These are phyloP conservation scores for Xestia xanthographa DNA, from an alignment of 2,888 invertebrate genomes.

Conservation along the genomic window DNA sequence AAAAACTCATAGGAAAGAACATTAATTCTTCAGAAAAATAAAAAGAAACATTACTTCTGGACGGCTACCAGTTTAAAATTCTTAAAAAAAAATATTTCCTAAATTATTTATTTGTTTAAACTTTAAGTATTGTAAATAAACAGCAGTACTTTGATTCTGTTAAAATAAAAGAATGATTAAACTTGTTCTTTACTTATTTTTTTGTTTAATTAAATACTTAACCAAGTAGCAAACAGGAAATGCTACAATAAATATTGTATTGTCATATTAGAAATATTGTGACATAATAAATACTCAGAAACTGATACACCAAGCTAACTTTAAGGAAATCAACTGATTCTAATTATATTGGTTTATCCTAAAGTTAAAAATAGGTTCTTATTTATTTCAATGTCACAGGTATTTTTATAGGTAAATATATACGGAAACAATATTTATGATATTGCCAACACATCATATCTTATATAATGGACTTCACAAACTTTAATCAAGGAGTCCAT, in stretches of 20 bases:
- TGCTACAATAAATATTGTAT: neutral
- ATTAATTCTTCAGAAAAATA: neutral
- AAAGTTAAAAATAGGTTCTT: neutral
- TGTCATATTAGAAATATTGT: neutral
- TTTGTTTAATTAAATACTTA: too few species aligned
- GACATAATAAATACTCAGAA: neutral
- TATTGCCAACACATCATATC: neutral
- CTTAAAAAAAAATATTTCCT: neutral
- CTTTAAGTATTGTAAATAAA: neutral
- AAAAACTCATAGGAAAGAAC: neutral
- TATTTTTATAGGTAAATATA: neutral
- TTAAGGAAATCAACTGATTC: constrained; percentile 7
- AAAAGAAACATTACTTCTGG: neutral
- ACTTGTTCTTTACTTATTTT: neutral
- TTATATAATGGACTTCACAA: neutral
- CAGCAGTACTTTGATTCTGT: neutral
- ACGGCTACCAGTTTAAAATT: neutral
- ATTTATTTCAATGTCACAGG: neutral
- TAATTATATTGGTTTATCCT: neutral
- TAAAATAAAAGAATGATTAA: neutral
- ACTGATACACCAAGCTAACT: neutral
- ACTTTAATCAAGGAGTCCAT: neutral
- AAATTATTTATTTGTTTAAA: neutral
- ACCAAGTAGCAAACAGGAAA: neutral
- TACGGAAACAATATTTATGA: neutral